Percentiles rank a stretch among this genome's conserved stretches.
Conservation (phyloP, 2,888 invertebrate species). For the Pachymerium ferrugineum region DNA sequence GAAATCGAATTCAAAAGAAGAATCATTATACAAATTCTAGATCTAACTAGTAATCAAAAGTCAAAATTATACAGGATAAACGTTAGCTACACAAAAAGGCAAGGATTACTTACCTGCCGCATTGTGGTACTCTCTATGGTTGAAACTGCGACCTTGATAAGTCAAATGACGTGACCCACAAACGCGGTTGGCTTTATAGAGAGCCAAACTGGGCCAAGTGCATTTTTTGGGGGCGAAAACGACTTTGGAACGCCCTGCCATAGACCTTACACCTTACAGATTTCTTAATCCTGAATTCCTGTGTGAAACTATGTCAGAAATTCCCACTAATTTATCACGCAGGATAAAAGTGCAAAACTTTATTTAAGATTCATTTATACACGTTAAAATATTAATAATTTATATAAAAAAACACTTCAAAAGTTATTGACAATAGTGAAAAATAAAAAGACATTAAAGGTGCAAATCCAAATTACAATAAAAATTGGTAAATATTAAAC, state of each 20-base stretch:
- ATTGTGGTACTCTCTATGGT: background rate
- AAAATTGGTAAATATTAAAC: too few relatives aligned
- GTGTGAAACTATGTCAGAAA: constrained; percentile 18
- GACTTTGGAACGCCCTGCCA: constrained; percentile 1
- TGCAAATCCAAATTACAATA: too few relatives aligned
- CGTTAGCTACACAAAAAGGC: background rate
- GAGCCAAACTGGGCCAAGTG: constrained; percentile 19
- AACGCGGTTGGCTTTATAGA: constrained; percentile 7
- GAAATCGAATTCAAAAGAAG: too few relatives aligned
- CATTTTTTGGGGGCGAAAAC: constrained; percentile 25
- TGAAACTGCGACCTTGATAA: constrained; percentile 6
- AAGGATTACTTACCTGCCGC: background rate
- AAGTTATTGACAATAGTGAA: too few relatives aligned
- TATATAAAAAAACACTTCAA: too few relatives aligned
- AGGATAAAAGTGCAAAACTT: too few relatives aligned
- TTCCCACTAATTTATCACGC: background rate
- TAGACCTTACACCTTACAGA: constrained; percentile 10
- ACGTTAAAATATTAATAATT: too few relatives aligned
- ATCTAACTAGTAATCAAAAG: too few relatives aligned
- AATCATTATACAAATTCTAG: too few relatives aligned
- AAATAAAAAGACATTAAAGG: too few relatives aligned
- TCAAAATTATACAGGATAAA: background rate
- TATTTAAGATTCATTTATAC: too few relatives aligned
- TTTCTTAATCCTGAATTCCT: background rate
- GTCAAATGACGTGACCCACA: constrained; percentile 27